Evolutionary conservation across 2,888 invertebrate genomes (phyloP).

Genomic region (Coenonympha arcania): DNA sequence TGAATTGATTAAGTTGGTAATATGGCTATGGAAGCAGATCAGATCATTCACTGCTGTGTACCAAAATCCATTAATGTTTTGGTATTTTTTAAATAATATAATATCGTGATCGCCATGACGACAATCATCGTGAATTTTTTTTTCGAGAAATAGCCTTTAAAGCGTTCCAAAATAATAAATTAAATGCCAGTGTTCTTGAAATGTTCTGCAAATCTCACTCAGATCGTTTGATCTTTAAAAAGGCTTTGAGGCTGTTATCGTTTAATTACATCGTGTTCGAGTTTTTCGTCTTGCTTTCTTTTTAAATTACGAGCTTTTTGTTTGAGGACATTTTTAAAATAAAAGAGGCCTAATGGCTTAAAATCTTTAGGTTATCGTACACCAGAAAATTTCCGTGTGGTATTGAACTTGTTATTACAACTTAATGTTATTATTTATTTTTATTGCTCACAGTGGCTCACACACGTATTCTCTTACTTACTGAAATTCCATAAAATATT

Average conservation of each 20-base stretch:
- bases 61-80: neutral
- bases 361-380: neutral
- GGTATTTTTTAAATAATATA: neutral
- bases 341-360: neutral
- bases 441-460: too few species aligned
- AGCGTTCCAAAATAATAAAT: neutral
- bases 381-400: neutral
- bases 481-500: too few species aligned
- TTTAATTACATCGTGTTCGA: slow-evolving; percentile 24
- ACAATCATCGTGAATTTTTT: neutral
- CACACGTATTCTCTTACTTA: too few species aligned
- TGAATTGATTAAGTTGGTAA: too few species aligned
- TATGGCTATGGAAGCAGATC: too few species aligned
- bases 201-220: neutral
- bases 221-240: slow-evolving; percentile 16
- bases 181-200: neutral
- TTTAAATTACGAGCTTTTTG: neutral
- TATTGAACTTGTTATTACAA: neutral
- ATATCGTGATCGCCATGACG: neutral
- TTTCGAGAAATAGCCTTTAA: neutral
- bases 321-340: neutral
- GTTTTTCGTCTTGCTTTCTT: slow-evolving; percentile 7
- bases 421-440: too few species aligned
- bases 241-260: slow-evolving; percentile 24
- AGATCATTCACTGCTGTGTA: neutral